Conservation (phyloP, 1,140 invertebrate species). For the Psix sp. region DNA sequence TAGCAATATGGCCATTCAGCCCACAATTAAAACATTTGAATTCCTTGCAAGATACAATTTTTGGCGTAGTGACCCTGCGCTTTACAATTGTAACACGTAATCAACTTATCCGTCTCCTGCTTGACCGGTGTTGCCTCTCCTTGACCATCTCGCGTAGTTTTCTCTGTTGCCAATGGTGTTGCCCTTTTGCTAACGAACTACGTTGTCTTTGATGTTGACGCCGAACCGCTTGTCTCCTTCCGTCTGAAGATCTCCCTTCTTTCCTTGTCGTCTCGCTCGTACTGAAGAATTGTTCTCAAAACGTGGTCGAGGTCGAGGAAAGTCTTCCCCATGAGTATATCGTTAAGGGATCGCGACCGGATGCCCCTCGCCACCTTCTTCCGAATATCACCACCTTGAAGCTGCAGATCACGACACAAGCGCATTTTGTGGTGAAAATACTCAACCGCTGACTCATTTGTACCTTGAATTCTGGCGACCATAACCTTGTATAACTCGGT, state of each 20-base stretch:
- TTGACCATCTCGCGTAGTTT: too few relatives aligned
- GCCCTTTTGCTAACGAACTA: too few relatives aligned
- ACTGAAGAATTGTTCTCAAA: not conserved
- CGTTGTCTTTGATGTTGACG: too few relatives aligned
- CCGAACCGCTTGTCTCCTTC: too few relatives aligned
- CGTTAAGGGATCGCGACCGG: not conserved
- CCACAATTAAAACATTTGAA: not conserved
- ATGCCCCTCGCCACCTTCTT: not conserved
- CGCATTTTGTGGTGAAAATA: constrained; percentile 4
- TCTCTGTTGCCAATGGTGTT: not conserved
- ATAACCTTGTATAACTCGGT: not conserved
- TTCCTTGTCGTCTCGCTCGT: constrained; percentile 7
- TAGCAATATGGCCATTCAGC: constrained; percentile 6
- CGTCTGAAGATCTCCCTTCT: not conserved
- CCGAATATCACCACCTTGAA: not conserved
- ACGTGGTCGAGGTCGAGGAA: constrained; percentile 16
- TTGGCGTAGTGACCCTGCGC: too few relatives aligned
- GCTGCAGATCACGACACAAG: not conserved
- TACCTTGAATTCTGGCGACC: not conserved
- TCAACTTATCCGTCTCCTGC: too few relatives aligned
- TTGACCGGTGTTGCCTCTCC: too few relatives aligned
- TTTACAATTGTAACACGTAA: too few relatives aligned
- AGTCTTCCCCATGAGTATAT: constrained; percentile 1
- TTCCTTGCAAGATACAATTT: too few relatives aligned
- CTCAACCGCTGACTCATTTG: not conserved